Conservation (phyloP, 2,888 invertebrate species). For the Pristionchus entomophagus region DNA sequence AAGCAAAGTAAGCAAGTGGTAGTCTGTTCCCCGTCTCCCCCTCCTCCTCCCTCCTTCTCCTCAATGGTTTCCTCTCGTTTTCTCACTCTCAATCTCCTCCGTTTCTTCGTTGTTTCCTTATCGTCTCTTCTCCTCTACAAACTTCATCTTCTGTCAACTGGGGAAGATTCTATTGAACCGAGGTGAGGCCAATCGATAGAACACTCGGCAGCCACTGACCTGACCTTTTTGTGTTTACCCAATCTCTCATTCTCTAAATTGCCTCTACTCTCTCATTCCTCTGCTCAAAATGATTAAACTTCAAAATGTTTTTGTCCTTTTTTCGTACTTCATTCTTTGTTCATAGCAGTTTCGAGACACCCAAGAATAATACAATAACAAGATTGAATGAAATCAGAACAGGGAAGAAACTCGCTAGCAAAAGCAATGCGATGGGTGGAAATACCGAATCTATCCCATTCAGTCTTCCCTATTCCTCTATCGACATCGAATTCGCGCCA, state of each 20-base stretch:
- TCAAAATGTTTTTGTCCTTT: too few relatives aligned
- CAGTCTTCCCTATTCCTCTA: constrained; percentile 33
- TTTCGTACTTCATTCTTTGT: too few relatives aligned
- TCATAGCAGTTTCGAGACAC: too few relatives aligned
- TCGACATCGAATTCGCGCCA: not conserved
- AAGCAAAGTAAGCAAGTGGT: constrained; percentile 30
- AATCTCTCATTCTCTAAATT: not conserved
- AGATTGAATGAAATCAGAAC: too few relatives aligned
- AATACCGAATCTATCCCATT: too few relatives aligned
- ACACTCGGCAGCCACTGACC: not conserved
- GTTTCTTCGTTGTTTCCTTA: constrained; percentile 16
- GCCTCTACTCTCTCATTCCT: too few relatives aligned
- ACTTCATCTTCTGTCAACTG: not conserved
- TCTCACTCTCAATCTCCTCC: constrained; percentile 22
- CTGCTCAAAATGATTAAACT: too few relatives aligned
- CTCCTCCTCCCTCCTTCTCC: not conserved
- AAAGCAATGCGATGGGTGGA: too few relatives aligned
- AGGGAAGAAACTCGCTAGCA: too few relatives aligned
- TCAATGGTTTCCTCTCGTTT: constrained; percentile 31
- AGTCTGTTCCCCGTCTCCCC: too few relatives aligned
- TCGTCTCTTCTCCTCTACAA: constrained; percentile 33
- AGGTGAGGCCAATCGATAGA: constrained; percentile 3
- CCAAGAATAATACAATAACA: too few relatives aligned
- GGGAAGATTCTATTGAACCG: not conserved
- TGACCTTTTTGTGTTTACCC: not conserved